phyloP scores from a whole-genome alignment of 2,113 vertebrate species.

The Pelecanoides urinatrix region DNA sequence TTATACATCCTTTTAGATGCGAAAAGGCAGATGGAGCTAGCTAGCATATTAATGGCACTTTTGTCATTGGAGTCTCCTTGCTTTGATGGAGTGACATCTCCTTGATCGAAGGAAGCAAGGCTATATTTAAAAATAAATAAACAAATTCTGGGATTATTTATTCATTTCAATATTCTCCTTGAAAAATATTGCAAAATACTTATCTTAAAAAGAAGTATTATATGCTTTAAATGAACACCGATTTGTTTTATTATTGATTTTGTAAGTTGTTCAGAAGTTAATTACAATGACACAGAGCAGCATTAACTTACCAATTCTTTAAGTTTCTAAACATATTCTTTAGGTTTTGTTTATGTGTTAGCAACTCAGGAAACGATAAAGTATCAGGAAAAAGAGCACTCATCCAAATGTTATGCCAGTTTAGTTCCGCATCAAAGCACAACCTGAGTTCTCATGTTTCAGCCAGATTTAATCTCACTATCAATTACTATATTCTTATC shows the following conservation, averaged over 20 bases:
- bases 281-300: fast-evolving
- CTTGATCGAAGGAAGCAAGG: neutral
- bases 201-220: neutral
- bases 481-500: neutral
- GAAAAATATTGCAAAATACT: neutral
- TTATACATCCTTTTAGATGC: neutral
- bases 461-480: neutral
- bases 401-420: neutral
- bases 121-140: neutral
- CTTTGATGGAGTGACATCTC: neutral
- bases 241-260: neutral
- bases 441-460: neutral
- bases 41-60: neutral
- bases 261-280: neutral
- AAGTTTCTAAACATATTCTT: neutral
- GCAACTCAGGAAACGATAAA: neutral
- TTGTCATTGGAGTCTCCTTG: neutral
- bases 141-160: neutral
- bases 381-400: neutral
- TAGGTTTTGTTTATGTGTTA: neutral
- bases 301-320: neutral
- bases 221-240: neutral
- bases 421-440: neutral
- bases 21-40: fast-evolving
- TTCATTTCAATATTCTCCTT: neutral